Evolutionary conservation across 1,140 invertebrate species (phyloP).

Genomic region (Sinonovacula constricta): DNA sequence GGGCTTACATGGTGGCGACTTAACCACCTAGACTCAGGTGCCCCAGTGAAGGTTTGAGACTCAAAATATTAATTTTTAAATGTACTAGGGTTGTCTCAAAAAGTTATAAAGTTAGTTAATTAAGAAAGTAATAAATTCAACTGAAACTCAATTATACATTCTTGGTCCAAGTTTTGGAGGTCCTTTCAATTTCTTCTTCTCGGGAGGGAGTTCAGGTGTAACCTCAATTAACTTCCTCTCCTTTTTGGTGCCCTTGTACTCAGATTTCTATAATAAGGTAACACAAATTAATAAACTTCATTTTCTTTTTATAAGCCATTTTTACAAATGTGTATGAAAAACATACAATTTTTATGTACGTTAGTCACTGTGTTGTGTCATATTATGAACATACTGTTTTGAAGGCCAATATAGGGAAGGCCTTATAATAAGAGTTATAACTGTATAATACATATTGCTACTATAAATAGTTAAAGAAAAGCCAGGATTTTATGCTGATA

Average conservation of each 20-base stretch:
- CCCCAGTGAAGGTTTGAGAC: no score
- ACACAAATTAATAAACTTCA: constrained; percentile 1
- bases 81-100: no score
- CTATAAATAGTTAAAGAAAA: no score
- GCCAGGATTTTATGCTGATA: no score
- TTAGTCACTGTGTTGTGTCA: not conserved
- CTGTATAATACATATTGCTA: not conserved
- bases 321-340: not conserved
- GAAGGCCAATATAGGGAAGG: not conserved
- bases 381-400: constrained; percentile 11
- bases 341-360: not conserved
- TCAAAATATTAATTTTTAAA: no score
- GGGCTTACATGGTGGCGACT: no score
- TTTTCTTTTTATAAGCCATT: not conserved
- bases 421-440: constrained; percentile 9
- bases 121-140: no score
- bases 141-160: no score
- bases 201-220: constrained; percentile 24
- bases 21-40: no score
- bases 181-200: constrained; percentile 42
- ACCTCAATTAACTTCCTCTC: constrained; percentile 48
- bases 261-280: constrained; percentile 16
- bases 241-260: constrained; percentile 45
- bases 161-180: constrained; percentile 44
- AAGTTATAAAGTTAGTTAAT: no score